A percentile compares a stretch with the other conserved stretches of the same genome.
Conservation (phyloP, 2,113 vertebrate genomes). For the Ardeotis arabs region DNA sequence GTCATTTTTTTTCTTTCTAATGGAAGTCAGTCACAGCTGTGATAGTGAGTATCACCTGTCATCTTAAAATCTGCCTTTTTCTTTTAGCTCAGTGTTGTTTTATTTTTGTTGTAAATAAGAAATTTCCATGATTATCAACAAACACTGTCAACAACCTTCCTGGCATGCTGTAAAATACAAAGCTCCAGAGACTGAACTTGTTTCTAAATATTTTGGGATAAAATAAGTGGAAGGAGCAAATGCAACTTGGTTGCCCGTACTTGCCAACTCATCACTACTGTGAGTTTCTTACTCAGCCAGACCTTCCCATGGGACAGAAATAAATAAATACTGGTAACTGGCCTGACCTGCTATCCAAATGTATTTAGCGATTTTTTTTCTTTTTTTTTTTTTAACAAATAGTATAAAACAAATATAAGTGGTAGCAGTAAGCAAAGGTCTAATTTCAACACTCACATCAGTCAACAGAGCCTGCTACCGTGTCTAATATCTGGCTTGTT, state of each 20-base stretch:
- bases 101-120: neutral
- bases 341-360: neutral
- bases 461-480: neutral
- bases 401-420: neutral
- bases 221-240: neutral
- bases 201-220: neutral
- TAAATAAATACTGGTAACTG: neutral
- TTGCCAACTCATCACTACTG: neutral
- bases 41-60: neutral
- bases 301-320: neutral
- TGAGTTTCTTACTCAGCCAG: neutral
- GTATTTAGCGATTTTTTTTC: neutral
- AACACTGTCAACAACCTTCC: neutral
- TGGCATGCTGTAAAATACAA: neutral
- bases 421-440: neutral
- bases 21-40: neutral
- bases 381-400: neutral
- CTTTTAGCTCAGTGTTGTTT: neutral
- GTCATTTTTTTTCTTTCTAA: neutral
- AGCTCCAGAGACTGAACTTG: neutral
- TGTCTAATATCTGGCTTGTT: neutral
- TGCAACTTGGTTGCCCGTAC: neutral
- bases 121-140: neutral
- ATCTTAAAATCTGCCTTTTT: neutral
- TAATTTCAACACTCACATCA: neutral